Evolutionary conservation across 2,888 invertebrate genomes (phyloP), one percentile per base, ranked within the genome.

Genomic region (Hyppa rectilinea): DNA sequence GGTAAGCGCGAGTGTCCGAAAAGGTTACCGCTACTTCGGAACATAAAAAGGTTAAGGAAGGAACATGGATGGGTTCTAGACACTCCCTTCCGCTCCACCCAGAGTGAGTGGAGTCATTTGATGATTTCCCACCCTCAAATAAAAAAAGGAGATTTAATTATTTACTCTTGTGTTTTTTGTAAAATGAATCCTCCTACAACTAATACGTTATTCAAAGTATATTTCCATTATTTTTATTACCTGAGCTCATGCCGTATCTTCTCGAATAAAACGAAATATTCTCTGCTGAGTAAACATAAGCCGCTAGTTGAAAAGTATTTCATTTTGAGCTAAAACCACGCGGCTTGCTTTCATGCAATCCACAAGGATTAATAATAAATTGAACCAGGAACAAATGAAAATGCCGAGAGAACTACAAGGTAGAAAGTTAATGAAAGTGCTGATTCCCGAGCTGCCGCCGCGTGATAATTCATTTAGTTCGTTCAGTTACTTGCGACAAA

Each of bases 401-500:
- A 82, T 73, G 38, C 58, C 23, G 60, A 62, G 58, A 55, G 49
- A 77, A 71, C 53, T 63, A 80, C 63, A 71, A 67, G 74, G 78
- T 80, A 77, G 76, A 81, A 85, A 86, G 75, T 81, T 85, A 87
- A 88, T 87, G 81, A 87, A 88, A 90, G 85, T 85, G 85, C 82
- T 85, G 85, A 86, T 84, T 82, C 76, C 66, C 53, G 53, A 62
- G 65, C 77, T 75, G 75, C 71, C 77, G 75, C 75, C 70, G 78
- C 78, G 84, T 83, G 85, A 87, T 88, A 87, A 90, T 88, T 89
- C 82, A 87, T 87, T 89, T 85, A 85, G 82, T 80, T 83, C 78
- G 75, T 87, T 75, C 74, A 63, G 83, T 86, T 84, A 82, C 85
- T 85, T 78, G 81, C 78, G 81, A 86, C 85, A 87, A 86, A 88